Base-by-base conservation (phyloP, 2,113 vertebrate species). In the Channa maculata region DNA sequence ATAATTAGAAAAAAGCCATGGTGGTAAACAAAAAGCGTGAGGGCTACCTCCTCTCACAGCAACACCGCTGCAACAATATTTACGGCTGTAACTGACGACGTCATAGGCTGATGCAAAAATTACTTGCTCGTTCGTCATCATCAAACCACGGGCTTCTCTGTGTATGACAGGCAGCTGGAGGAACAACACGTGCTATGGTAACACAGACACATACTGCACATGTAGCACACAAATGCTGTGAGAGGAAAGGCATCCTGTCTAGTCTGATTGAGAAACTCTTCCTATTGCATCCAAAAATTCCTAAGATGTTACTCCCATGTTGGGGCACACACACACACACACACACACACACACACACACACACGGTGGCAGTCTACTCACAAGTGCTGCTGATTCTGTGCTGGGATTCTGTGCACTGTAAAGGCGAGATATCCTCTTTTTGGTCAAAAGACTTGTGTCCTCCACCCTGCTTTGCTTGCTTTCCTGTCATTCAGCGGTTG, bases 11-110 rank as follows among this genome's bases (percentile, higher is more conserved):
- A 52, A 39, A 68, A 51, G 34, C 63, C 59, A 71, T 0, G 48
- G 63, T 68, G 76, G 80, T 81, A 75, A 78, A 86, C 83, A 87
- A 68, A 62, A 39, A 64, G 75, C 84, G 74, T 7, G 51, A 79
- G 71, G 68, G 65, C 54, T 45, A 34, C 53, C 39, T 67, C 75
- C 70, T 70, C 64, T 74, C 50, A 49, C 70, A 46, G 45, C 46
- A 60, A 53, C 48, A 41, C 38, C 55, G 43, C 58, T 54, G 53
- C 62, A 68, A 69, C 61, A 13, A 58, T 39, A 14, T 62, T 41
- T 15, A 58, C 57, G 38, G 62, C 78, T 44, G 80, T 8, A 4
- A 54, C 1, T 41, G 77, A 50, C 9, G 15, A 38, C 36, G 3
- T 10, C 2, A 8, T 14, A 3, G 59, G 61, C 24, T 33, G 64